Percentiles rank a stretch among this genome's conserved stretches.
Evolutionary conservation across 30 jellyfish, hydroid and myxozoan species (phyloP).

Genomic region (Chironex yamaguchii): DNA sequence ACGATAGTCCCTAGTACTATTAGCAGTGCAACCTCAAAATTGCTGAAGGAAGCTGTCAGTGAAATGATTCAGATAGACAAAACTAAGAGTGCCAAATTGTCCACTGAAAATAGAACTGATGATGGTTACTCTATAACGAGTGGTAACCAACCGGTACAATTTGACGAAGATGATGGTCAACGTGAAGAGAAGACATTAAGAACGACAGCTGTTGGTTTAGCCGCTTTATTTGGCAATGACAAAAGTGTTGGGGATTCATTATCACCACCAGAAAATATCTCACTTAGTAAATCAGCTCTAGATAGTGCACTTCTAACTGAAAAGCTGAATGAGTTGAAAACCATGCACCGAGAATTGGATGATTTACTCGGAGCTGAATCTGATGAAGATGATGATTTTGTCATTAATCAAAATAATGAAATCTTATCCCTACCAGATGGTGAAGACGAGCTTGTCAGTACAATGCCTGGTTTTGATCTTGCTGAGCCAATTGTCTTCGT

Average conservation of each 20-base stretch:
- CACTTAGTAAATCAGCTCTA: conserved; percentile 13
- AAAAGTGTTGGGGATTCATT: background rate
- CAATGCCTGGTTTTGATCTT: conserved; percentile 71
- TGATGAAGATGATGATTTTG: conserved; percentile 81
- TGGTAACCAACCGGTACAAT: background rate
- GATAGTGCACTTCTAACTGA: conserved; percentile 85
- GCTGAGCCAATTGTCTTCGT: conserved; percentile 67
- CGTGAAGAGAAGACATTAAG: background rate
- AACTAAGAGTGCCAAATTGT: conserved; percentile 6
- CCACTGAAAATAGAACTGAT: background rate
- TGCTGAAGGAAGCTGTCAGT: conserved; percentile 56
- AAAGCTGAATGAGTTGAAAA: conserved; percentile 81
- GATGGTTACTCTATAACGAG: background rate
- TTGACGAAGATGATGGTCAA: background rate
- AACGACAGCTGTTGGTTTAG: too few species aligned
- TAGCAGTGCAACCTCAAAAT: background rate
- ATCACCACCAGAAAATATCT: conserved; percentile 30
- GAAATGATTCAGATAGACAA: conserved; percentile 55
- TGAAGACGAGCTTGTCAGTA: conserved; percentile 48
- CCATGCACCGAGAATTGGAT: conserved; percentile 90
- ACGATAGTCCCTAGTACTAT: background rate
- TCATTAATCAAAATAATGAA: conserved; percentile 23
- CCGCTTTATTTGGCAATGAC: background rate
- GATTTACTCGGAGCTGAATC: conserved; percentile 85
- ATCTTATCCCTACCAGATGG: conserved; percentile 40